Base-by-base conservation (phyloP, 2,797 vertebrate species). In the Onychomys arenicola region DNA sequence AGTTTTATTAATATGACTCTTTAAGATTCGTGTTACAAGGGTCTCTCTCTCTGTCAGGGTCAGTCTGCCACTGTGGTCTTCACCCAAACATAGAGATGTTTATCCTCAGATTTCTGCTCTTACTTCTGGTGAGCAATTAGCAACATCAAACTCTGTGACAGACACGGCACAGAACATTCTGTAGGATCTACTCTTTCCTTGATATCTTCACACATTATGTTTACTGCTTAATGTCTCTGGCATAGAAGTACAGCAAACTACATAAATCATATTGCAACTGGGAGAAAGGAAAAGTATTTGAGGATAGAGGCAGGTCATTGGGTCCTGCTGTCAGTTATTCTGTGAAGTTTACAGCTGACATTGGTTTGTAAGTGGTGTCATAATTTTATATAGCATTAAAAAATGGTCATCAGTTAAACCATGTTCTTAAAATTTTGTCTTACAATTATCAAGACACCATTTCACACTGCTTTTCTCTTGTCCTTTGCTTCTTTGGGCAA, bases 361-460 rank as follows among this genome's bases (percentile, higher is more conserved):
- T 37, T 69, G 67, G 77, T 75, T 93, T 86, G 63, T 82, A 85
- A 37, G 46, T 43, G 8, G 17, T 21, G 19, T 63, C 21, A 29
- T 80, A 7, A 86, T 89, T 82, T 95, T n/a, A 81, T 57, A 46
- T 8, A 63, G 46, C 10, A 63, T 13, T 76, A 67, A 87, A 81
- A 23, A 89, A 8, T 73, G 52, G 14, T 86, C 61, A 69, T 11
- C 13, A 80, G 46, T 57, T 40, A 85, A 71, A 78, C 34, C 14
- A 63, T 69, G 40, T 46, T 86, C 57, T 89, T 89, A 73, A 61
- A 14, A 40, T 73, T 91, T 96, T 43, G 43, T 59, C 85, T 97
- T 90, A 77, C 3, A n/a, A 1, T 89, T 40, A 87, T 73, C 10
- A 76, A 89, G 37, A 93, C 23, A 83, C 27, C 46, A 77, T 78